Conservation (phyloP, 92 coral and sea anemone genomes). For the Epizoanthus stellaris region DNA sequence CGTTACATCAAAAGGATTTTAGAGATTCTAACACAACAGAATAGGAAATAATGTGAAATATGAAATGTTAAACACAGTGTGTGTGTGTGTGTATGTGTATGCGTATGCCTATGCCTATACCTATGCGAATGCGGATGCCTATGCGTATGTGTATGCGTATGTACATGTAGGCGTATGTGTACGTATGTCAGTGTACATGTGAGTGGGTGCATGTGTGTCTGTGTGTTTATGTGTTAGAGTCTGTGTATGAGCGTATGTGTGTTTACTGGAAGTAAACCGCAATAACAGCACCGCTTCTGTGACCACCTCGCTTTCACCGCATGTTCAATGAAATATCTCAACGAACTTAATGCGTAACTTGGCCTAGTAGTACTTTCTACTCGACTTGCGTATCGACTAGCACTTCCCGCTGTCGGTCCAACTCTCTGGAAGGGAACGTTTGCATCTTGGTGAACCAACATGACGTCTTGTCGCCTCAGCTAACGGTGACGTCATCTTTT, state of each 20-base stretch:
- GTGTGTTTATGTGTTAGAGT: neutral
- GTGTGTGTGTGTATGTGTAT: too few species aligned
- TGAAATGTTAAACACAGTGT: too few species aligned
- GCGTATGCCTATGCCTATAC: too few species aligned
- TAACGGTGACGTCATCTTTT: conserved; percentile 38
- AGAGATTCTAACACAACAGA: too few species aligned
- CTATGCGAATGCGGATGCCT: neutral
- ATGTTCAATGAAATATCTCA: neutral
- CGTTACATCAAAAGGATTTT: too few species aligned
- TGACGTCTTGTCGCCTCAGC: neutral
- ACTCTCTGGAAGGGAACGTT: neutral
- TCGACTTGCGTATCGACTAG: neutral
- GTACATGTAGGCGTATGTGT: neutral
- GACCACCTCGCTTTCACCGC: neutral
- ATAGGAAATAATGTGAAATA: too few species aligned
- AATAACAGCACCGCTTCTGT: neutral
- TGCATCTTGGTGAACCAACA: neutral
- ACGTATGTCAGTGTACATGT: neutral
- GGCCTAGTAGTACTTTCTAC: neutral
- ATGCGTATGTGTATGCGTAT: neutral
- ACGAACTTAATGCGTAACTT: neutral
- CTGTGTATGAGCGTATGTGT: neutral
- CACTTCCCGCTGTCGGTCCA: neutral
- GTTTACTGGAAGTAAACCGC: neutral
- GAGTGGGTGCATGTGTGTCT: neutral